Evolutionary conservation across 2,113 vertebrate genomes (phyloP).

Genomic region (Aviceda subcristata): DNA sequence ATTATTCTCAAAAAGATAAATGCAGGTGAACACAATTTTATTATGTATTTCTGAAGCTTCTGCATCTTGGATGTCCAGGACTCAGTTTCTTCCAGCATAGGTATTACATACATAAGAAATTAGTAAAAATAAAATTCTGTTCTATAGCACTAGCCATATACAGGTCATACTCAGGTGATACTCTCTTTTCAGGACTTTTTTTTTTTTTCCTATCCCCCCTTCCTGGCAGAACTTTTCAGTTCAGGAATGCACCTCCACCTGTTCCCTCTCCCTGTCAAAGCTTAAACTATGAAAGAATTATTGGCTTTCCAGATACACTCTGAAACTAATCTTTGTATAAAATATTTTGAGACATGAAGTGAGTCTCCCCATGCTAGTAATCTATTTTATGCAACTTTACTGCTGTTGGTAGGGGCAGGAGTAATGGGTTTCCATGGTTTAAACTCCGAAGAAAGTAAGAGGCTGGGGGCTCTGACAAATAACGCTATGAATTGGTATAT

Average conservation of each 20-base stretch:
- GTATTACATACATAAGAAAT: background rate
- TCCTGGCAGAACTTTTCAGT: background rate
- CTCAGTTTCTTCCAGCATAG: background rate
- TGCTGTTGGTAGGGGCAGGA: rapidly evolving
- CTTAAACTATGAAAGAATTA: background rate
- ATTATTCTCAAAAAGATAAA: background rate
- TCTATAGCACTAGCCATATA: background rate
- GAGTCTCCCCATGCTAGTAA: background rate
- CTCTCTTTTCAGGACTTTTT: background rate
- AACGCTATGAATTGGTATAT: rapidly evolving
- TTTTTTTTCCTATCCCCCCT: background rate
- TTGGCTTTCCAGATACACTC: background rate
- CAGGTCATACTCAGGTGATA: background rate
- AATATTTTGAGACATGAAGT: background rate
- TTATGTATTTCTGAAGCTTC: background rate
- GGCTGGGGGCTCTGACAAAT: background rate
- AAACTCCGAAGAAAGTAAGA: background rate
- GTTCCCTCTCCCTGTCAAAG: background rate
- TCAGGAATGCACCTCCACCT: background rate
- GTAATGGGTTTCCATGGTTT: background rate
- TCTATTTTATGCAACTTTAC: background rate
- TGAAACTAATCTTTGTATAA: background rate
- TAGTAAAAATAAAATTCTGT: background rate
- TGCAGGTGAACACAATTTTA: background rate
- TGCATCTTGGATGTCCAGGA: background rate